These are phyloP conservation scores for Drosophila colorata DNA, from an alignment of 2,888 invertebrate species.

Conservation along the genomic window DNA sequence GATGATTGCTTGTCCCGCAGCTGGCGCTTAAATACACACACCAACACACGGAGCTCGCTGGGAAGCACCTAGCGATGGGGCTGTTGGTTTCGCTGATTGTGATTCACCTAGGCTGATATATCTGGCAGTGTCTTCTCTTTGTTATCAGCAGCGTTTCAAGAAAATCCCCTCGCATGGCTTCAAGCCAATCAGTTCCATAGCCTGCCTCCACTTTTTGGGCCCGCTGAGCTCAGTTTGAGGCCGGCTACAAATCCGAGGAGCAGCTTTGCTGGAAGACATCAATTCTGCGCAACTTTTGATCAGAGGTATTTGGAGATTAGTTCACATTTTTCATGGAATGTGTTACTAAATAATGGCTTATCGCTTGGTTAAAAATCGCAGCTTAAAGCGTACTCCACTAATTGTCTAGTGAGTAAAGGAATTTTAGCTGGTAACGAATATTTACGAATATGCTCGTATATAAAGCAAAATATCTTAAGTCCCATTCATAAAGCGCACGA, in stretches of 20 bases:
- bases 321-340: too few relatives aligned
- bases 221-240: not conserved
- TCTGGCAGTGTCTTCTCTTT: slow-evolving; percentile 17
- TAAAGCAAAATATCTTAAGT: not conserved
- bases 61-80: slow-evolving; percentile 38
- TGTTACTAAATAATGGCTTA: too few relatives aligned
- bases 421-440: slow-evolving; percentile 1
- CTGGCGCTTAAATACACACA: too few relatives aligned
- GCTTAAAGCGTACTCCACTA: slow-evolving; percentile 38
- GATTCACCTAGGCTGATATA: slow-evolving; percentile 34
- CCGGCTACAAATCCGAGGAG: too few relatives aligned
- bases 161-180: slow-evolving; percentile 32
- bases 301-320: too few relatives aligned
- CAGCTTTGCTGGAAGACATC: too few relatives aligned
- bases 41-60: not conserved
- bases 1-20: slow-evolving; percentile 35
- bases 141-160: slow-evolving; percentile 20
- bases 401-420: not conserved
- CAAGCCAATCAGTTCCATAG: slow-evolving; percentile 3
- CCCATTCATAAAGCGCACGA: not conserved
- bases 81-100: slow-evolving; percentile 27
- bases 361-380: too few relatives aligned
- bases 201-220: slow-evolving; percentile 23
- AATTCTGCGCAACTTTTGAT: too few relatives aligned
- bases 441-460: not conserved